Percentiles rank a stretch among this genome's conserved stretches.
phyloP scores from a whole-genome alignment of 2,797 vertebrate genomes.

The Rhinoraja longicauda region DNA sequence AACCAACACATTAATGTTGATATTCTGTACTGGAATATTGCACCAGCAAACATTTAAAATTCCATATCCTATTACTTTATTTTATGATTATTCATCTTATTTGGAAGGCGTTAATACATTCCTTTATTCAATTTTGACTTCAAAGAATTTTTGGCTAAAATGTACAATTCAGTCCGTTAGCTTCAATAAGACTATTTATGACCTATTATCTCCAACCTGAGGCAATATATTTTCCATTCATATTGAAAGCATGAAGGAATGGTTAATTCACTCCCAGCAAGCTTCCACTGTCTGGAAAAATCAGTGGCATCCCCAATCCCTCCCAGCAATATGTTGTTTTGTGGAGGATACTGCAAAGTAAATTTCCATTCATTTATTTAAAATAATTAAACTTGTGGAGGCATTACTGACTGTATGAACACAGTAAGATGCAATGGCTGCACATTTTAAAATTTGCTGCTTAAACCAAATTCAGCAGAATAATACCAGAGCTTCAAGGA shows the following conservation, averaged over 20 bases:
- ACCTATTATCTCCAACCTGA: background rate
- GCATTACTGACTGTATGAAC: background rate
- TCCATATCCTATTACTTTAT: background rate
- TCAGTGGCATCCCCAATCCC: background rate
- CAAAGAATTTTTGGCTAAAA: background rate
- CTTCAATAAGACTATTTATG: slow-evolving; percentile 11
- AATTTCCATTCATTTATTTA: background rate
- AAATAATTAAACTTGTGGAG: slow-evolving; percentile 23
- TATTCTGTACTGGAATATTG: background rate
- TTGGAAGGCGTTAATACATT: background rate
- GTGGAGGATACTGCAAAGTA: background rate
- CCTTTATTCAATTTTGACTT: background rate
- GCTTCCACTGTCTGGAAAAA: background rate
- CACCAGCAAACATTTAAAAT: background rate
- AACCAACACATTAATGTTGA: background rate
- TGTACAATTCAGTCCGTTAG: background rate
- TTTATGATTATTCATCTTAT: background rate
- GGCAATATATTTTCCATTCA: background rate
- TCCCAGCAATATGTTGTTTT: background rate
- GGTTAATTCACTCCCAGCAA: background rate
- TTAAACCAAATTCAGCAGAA: background rate
- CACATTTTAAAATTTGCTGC: background rate
- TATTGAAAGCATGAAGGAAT: background rate
- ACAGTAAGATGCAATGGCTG: background rate
- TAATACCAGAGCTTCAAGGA: background rate